Conservation (phyloP, 2,113 vertebrate genomes). For the Chlorodrepanis virens region DNA sequence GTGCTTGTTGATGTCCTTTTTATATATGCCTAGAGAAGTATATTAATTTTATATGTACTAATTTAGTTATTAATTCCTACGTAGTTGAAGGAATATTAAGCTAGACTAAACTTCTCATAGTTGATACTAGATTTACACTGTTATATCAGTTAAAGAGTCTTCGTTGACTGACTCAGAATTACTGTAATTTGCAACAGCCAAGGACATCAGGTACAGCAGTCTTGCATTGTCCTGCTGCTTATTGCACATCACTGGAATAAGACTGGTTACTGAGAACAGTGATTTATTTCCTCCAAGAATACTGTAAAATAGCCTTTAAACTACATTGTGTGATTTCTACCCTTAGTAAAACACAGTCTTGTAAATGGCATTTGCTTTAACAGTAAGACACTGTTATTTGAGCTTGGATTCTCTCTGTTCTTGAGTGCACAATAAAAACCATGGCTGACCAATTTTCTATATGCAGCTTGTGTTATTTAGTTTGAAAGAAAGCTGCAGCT, state of each 20-base stretch:
- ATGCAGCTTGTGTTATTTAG: neutral
- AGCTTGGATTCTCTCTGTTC: neutral
- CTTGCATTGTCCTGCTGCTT: neutral
- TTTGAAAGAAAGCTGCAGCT: neutral
- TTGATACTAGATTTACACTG: neutral
- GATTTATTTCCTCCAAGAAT: neutral
- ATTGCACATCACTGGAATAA: neutral
- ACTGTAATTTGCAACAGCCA: neutral
- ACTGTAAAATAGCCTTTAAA: neutral
- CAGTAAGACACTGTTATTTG: neutral
- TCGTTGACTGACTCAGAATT: neutral
- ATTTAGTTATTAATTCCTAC: neutral
- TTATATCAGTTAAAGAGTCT: neutral
- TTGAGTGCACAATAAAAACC: neutral
- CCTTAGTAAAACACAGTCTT: neutral
- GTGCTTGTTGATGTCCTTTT: neutral
- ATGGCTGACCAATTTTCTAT: neutral
- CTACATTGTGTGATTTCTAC: neutral
- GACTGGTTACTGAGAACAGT: neutral
- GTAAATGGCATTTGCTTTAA: neutral
- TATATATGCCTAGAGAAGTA: neutral
- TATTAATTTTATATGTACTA: neutral
- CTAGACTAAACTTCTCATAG: neutral
- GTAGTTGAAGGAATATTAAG: neutral
- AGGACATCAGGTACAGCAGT: neutral